Evolutionary conservation across 2,797 vertebrate species (phyloP).

Genomic region (Pitangus sulphuratus): DNA sequence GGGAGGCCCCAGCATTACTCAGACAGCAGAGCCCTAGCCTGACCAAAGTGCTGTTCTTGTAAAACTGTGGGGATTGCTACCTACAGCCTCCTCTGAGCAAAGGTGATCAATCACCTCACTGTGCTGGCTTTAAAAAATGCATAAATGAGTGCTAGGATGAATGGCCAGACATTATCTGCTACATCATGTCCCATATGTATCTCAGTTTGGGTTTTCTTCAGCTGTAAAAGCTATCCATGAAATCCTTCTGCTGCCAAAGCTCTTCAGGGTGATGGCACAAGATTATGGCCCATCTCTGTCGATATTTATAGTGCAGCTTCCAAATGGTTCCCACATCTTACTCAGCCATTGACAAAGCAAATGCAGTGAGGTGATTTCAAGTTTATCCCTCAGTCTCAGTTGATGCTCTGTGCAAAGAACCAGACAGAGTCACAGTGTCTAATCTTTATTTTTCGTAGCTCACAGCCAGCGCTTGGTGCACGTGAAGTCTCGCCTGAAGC

Average conservation of each 20-base stretch:
- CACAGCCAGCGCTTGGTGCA: constrained; percentile 83
- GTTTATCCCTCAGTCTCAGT: background rate
- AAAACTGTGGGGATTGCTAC: background rate
- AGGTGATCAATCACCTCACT: background rate
- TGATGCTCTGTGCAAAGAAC: background rate
- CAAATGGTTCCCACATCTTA: background rate
- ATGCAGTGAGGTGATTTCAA: background rate
- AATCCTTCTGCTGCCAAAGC: background rate
- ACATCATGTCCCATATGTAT: background rate
- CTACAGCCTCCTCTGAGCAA: background rate
- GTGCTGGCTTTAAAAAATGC: background rate
- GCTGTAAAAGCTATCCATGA: background rate
- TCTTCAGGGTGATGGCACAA: background rate
- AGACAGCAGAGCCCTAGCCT: background rate
- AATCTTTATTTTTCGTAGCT: constrained; percentile 15
- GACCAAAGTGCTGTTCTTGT: background rate
- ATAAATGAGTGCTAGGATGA: background rate
- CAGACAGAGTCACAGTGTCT: background rate
- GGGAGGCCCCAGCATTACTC: background rate
- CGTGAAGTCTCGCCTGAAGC: constrained; percentile 81
- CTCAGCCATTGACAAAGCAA: background rate
- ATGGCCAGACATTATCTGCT: background rate
- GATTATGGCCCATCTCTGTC: background rate
- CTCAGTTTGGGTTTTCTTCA: background rate
- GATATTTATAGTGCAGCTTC: background rate